Base-by-base conservation (phyloP, 2,113 vertebrate species). In the Brachypteracias leptosomus region DNA sequence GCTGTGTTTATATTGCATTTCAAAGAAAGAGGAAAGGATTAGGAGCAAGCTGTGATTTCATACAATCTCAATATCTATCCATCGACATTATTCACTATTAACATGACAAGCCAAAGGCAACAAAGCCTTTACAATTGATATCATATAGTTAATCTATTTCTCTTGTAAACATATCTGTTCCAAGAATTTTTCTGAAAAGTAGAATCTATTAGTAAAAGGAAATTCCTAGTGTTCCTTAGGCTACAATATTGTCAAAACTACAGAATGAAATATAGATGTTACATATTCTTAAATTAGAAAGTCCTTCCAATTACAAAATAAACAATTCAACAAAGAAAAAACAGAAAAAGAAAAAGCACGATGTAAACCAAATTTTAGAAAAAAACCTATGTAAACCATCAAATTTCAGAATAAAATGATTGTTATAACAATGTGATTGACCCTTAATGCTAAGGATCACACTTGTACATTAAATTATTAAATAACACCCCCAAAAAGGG, bases 21-120 rank as follows among this genome's bases (percentile, higher is more conserved):
- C 91, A 96, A 91, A 47, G 55, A 96, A 95, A 89, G 29, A 85
- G 40, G 70, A 89, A 90, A 68, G 54, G 65, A 89, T 93, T 93
- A 92, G 65, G 83, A 90, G 42, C 3, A 9, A n/a, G 8, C 59
- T 92, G 33, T 88, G 84, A 92, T 83, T 94, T 92, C 91, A 88
- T 67, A 73, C 22, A 79, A 76, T 35, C 8, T 3, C 46, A 70
- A 72, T 57, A 28, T 92, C 62, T 66, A 58, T 85, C 86, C 62
- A 49, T 79, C 66, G 74, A 11, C 6, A 4, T 73, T 93, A 85
- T 40, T 75, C 40, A 73, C 33, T 73, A 72, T 72, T 68, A 92
- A 68, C 4, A 4, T 63, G 62, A 79, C 66, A 95, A 96, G 85
- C n/a, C 44, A 80, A 90, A 94, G 31, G 42, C 63, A 94, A 71